phyloP scores from a whole-genome alignment of 2,113 vertebrate genomes.

The Myiozetetes cayanensis region DNA sequence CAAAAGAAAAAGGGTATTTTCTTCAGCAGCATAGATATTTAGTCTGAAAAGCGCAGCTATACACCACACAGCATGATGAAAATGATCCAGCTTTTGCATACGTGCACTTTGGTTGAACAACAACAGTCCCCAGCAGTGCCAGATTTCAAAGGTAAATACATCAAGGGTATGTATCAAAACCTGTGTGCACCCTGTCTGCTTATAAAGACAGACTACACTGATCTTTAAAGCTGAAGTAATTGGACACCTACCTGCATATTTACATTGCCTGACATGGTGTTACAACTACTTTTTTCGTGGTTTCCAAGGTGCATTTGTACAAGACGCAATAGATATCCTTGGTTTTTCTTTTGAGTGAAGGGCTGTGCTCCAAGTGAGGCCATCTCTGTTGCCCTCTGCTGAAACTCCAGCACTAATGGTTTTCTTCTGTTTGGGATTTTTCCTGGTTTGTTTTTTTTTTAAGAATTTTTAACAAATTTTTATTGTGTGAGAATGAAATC shows the following conservation, averaged over 20 bases:
- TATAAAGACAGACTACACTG: neutral
- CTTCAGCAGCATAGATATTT: slow-evolving; percentile 26
- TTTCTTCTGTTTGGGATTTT: neutral
- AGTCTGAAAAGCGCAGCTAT: neutral
- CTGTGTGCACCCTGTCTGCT: neutral
- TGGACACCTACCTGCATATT: slow-evolving; percentile 48
- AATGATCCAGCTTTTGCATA: slow-evolving; percentile 36
- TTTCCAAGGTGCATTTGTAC: neutral
- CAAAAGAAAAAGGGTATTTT: slow-evolving; percentile 37
- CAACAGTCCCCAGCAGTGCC: slow-evolving; percentile 26
- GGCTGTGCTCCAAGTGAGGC: neutral
- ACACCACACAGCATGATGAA: slow-evolving; percentile 16
- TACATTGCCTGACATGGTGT: slow-evolving; percentile 6
- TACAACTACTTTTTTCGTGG: neutral
- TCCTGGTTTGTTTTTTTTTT: neutral
- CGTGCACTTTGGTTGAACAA: neutral
- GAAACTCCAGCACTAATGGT: neutral
- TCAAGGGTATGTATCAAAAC: slow-evolving; percentile 1
- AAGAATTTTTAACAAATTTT: neutral
- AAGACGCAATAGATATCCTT: neutral
- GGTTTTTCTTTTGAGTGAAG: neutral
- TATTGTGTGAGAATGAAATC: neutral
- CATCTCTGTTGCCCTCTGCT: neutral
- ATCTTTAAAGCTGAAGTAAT: slow-evolving; percentile 48
- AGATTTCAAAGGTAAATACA: slow-evolving; percentile 53